phyloP scores from a whole-genome alignment of 2,113 vertebrate genomes.

The Oceanites oceanicus region DNA sequence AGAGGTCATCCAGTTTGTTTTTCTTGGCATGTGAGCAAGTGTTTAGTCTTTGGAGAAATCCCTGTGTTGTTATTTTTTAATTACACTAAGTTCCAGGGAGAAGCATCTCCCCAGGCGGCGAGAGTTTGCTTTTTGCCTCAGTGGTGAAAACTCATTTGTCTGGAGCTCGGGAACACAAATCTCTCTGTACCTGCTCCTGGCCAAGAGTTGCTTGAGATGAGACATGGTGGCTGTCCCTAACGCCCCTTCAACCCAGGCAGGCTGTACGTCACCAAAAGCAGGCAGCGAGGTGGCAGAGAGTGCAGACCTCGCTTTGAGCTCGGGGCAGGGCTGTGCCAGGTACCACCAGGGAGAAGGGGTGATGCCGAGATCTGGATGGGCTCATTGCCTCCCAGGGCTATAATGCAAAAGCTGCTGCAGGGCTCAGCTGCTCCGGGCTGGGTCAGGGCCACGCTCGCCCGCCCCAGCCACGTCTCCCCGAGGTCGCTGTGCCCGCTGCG shows the following conservation, averaged over 20 bases:
- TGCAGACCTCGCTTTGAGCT: neutral
- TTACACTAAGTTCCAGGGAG: neutral
- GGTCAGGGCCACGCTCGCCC: accelerated
- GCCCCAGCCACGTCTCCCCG: accelerated
- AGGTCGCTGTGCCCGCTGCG: accelerated
- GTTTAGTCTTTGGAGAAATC: slow-evolving; percentile 35
- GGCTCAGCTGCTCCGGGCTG: accelerated
- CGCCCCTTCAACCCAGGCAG: neutral
- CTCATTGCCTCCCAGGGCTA: accelerated
- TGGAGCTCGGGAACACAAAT: neutral
- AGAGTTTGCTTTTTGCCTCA: neutral
- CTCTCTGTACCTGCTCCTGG: neutral
- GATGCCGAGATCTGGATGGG: neutral
- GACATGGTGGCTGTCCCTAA: accelerated
- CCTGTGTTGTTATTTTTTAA: neutral
- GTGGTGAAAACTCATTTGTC: neutral
- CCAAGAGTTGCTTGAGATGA: neutral
- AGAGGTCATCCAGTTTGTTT: slow-evolving; percentile 3
- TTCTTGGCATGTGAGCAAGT: neutral
- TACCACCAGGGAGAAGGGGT: accelerated
- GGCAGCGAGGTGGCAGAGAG: neutral
- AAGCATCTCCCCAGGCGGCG: neutral
- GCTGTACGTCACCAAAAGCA: neutral
- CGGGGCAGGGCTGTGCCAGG: neutral
- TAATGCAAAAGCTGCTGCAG: accelerated